A percentile compares a stretch with the other conserved stretches of the same genome.
These are phyloP conservation scores for Corythornis vintsioides DNA, from an alignment of 2,113 vertebrate species.

Conservation along the genomic window DNA sequence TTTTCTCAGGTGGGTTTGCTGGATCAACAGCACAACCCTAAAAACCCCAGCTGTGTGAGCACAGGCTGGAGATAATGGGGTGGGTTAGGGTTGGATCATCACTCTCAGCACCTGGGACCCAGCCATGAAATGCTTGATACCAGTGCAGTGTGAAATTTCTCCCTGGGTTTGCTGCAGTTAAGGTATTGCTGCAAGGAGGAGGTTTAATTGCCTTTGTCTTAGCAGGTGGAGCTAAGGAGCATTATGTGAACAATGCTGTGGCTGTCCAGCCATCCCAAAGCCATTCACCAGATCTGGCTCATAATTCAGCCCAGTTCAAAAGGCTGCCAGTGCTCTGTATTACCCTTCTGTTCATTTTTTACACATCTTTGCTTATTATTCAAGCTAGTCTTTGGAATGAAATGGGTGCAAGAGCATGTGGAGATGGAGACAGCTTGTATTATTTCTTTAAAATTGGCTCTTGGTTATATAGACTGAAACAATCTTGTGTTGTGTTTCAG, in stretches of 20 bases:
- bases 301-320: background rate
- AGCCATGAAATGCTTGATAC: background rate
- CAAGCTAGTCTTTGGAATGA: background rate
- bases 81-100: background rate
- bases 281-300: background rate
- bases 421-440: background rate
- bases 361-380: background rate
- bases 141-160: background rate
- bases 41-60: background rate
- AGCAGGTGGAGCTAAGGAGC: background rate
- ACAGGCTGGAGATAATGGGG: background rate
- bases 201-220: constrained; percentile 15
- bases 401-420: fast-evolving
- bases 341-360: background rate
- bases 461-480: background rate
- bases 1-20: background rate
- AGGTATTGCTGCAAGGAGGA: background rate
- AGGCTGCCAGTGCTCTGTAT: background rate
- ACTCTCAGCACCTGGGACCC: background rate
- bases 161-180: background rate
- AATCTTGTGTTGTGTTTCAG: background rate
- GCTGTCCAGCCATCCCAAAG: background rate
- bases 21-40: background rate
- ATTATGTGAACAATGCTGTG: background rate
- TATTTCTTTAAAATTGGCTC: background rate